Conservation (phyloP, 1,140 invertebrate species). For the Oreohelix idahoensis region DNA sequence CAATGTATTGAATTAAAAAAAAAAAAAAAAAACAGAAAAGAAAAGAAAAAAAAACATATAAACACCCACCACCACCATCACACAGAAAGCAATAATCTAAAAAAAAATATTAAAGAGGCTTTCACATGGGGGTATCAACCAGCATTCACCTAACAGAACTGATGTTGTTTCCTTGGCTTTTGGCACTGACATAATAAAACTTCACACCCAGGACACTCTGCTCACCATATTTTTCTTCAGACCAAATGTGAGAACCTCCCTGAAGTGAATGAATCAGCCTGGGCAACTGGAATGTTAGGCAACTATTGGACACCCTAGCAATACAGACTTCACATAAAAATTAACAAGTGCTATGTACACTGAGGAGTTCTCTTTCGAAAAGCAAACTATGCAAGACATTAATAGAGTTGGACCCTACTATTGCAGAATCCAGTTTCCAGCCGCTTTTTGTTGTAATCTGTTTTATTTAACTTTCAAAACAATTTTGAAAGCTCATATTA, state of each 20-base stretch:
- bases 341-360: neutral
- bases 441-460: neutral
- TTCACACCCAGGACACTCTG: neutral
- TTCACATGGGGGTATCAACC: neutral
- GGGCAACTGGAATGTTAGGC: slow-evolving; percentile 21
- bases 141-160: neutral
- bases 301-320: neutral
- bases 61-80: slow-evolving; percentile 13
- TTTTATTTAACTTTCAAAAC: neutral
- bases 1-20: slow-evolving; percentile 34
- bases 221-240: neutral
- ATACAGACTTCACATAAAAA: neutral
- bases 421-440: too few relatives aligned
- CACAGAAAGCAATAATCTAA: neutral
- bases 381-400: neutral
- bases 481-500: neutral
- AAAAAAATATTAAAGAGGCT: neutral
- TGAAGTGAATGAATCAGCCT: neutral
- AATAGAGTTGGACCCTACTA: neutral
- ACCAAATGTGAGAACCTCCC: slow-evolving; percentile 12
- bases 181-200: neutral
- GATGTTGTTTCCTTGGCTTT: neutral
- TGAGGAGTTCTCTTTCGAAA: neutral
- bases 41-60: neutral
- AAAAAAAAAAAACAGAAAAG: neutral